Percentiles rank a stretch among this genome's conserved stretches.
Evolutionary conservation across 2,888 invertebrate species (phyloP).

Genomic region (Cerastis leucographa): DNA sequence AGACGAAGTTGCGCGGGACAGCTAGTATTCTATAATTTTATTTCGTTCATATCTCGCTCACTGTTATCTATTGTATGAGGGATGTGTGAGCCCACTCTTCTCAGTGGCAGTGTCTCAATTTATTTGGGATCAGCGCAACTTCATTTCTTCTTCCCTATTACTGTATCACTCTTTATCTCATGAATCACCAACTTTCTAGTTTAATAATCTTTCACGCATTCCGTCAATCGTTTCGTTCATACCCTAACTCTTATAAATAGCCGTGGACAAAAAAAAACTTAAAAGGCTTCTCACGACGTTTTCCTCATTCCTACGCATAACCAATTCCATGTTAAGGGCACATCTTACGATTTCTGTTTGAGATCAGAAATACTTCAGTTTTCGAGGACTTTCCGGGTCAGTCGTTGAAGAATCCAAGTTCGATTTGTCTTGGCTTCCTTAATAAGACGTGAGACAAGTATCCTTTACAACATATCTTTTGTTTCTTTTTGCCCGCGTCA

Average conservation of each 20-base stretch:
- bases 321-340: not conserved
- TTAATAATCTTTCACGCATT: not conserved
- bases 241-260: no score
- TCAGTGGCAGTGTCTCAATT: no score
- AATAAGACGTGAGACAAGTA: not conserved
- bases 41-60: no score
- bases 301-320: not conserved
- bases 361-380: constrained; percentile 24
- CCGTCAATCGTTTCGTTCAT: not conserved
- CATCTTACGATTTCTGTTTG: not conserved
- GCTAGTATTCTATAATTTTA: no score
- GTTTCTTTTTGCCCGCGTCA: not conserved
- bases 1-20: no score
- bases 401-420: constrained; percentile 17
- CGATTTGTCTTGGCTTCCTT: constrained; percentile 14
- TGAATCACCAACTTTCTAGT: no score
- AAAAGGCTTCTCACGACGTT: not conserved
- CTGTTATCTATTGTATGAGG: no score
- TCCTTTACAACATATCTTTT: constrained; percentile 20
- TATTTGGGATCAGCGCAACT: no score
- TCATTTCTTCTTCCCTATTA: no score
- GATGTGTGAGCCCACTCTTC: no score
- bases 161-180: no score
- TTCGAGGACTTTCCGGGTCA: constrained; percentile 11
- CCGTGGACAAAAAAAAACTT: not conserved